These are phyloP conservation scores for Orbicella faveolata DNA, from an alignment of 64 coral and sea anemone species.

Conservation along the genomic window DNA sequence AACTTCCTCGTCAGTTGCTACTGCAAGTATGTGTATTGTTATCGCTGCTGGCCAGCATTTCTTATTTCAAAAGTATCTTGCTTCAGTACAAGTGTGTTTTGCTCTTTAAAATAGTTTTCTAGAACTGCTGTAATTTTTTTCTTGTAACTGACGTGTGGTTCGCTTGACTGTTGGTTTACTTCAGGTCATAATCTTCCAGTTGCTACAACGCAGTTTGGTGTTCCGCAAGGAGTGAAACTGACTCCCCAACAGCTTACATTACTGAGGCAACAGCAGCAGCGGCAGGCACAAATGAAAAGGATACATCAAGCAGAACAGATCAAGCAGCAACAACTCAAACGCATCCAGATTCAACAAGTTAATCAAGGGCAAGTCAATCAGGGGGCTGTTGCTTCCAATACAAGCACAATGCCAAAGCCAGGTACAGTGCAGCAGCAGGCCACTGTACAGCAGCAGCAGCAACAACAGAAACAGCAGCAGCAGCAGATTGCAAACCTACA, in stretches of 20 bases:
- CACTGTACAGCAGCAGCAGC: conserved; percentile 37
- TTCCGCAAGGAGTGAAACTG: conserved; percentile 9
- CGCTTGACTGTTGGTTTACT: background rate
- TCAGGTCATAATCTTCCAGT: conserved; percentile 72
- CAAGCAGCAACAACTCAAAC: conserved; percentile 47
- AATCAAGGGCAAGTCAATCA: conserved; percentile 36
- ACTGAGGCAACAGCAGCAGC: conserved; percentile 14
- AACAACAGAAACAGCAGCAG: conserved; percentile 8
- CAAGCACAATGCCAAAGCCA: background rate
- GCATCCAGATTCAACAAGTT: conserved; percentile 25
- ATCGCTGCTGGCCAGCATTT: background rate
- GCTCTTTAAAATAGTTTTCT: no score
- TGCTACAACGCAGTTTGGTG: conserved; percentile 25
- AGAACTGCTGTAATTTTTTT: background rate
- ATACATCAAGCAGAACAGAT: conserved; percentile 38
- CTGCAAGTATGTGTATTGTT: conserved; percentile 48
- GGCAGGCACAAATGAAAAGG: conserved; percentile 10
- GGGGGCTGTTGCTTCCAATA: conserved; percentile 1
- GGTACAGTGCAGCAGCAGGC: conserved; percentile 29
- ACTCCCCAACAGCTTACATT: conserved; percentile 25
- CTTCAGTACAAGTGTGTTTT: no score
- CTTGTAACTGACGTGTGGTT: background rate
- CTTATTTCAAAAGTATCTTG: background rate
- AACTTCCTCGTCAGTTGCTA: conserved; percentile 44
- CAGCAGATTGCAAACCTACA: conserved; percentile 33